Evolutionary conservation across 1,140 invertebrate genomes (phyloP), one percentile per base, ranked within the genome.

Genomic region (Eupeodes corollae): DNA sequence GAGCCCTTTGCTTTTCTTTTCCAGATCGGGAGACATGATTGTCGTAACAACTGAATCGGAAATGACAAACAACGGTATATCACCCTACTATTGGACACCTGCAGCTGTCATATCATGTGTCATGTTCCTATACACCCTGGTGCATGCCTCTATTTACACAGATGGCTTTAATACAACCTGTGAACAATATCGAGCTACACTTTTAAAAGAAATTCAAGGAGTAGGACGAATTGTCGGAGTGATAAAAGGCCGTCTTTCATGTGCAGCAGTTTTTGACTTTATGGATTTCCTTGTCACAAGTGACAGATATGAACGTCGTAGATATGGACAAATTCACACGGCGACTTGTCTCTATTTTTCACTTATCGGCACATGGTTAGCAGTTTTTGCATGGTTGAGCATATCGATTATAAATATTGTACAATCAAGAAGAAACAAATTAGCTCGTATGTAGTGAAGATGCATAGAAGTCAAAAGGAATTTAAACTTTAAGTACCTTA

Each of bases 251-350:
- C 73, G 82, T 18, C 57, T 86, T 1, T 66, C 70, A 2, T 86
- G 83, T 56, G 73, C 73, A 31, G 75, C 81, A 0, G 74, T 84
- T 38, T 77, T 78, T 37, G 83, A 86, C 65, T 84, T 79, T 54
- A 80, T 86, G 79, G 83, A 86, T 58, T 85, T 82, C 53, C 55
- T 84, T 34, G 76, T 81, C 37, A 75, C 82, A 47, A 66, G 54
- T 40, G 56, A 71, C 0, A 70, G 69, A 8, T 71, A 71, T 16
- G 75, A 78, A 48, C 74, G 74, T 52, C 68, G 73, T 19, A 70
- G 75, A 6, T 71, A 73, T 5, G 77, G 78, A 37, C 72, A 70
- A 49, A 81, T 81, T 3, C 78, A 84, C 53, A 82, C 79, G 0
- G 75, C 74, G 2, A 51, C 76, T 1, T 71, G 77, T 10, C 61